phyloP scores from a whole-genome alignment of 2,113 vertebrate genomes.

The Phalacrocorax aristotelis region DNA sequence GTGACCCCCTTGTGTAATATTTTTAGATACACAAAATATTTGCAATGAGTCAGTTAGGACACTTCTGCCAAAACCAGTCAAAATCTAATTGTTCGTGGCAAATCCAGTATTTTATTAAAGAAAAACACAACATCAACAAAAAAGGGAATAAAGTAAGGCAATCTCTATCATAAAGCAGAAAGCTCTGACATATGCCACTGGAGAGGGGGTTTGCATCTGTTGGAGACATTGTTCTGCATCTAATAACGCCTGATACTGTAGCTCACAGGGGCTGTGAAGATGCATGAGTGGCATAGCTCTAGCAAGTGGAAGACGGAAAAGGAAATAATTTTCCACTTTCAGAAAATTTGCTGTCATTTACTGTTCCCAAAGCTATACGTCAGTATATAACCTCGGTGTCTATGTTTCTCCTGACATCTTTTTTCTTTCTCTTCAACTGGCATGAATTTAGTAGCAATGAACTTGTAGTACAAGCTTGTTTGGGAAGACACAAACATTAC shows the following conservation, averaged over 20 bases:
- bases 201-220: not conserved
- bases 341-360: not conserved
- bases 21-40: not conserved
- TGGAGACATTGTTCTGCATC: not conserved
- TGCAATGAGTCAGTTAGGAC: not conserved
- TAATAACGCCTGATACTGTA: not conserved
- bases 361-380: not conserved
- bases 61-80: not conserved
- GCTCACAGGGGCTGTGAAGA: not conserved
- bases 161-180: not conserved
- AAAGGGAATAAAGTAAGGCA: not conserved
- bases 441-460: not conserved
- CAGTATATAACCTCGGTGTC: not conserved
- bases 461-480: not conserved
- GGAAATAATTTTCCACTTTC: not conserved
- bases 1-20: not conserved
- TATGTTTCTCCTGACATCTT: not conserved
- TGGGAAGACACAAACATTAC: not conserved
- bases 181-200: not conserved
- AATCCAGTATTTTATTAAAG: not conserved
- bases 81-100: not conserved
- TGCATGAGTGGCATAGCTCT: not conserved
- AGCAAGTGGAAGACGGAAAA: not conserved
- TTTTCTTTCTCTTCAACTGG: not conserved
- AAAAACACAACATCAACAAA: not conserved